Base-by-base conservation (phyloP, 2,888 invertebrate genomes). In the Apotomis capreana region DNA sequence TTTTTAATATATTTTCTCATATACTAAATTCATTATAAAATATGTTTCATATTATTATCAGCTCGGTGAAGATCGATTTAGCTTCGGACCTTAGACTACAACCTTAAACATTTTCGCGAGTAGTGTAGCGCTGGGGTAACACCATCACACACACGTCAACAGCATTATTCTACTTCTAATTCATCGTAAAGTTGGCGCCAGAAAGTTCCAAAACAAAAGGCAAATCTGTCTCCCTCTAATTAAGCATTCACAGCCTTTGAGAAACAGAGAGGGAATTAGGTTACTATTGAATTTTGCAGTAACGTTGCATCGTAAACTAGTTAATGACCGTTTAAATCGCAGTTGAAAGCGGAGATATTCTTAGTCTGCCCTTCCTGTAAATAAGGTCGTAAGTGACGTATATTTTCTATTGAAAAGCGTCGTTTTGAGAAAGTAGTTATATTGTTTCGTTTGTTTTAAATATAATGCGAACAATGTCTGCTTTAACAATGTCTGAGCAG, bases 281-380 rank as follows among this genome's bases (percentile, higher is more conserved):
- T 26, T 46, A 4, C 44, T 65, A 57, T 65, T 65, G 65, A 65
- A 65, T 57, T 57, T 57, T 26, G 55, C 65, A 46, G 65, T 65
- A 65, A 57, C 49, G 55, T n/a, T 54, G 59, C 49, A 57, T 61
- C 62, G 57, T 71, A 58, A 68, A 61, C 44, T 52, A 52, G 55
- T 71, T 68, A 68, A 68, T 57, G 51, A 62, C 49, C 62, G 60
- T 68, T 70, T 71, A 71, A 37, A 71, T 67, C 67, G 62, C 51
- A 61, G 71, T 68, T 71, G 57, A 68, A 71, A 71, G 68, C 60
- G n/a, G 13, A 26, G 36, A 13, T 71, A 71, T 67, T 68, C 62
- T 68, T 58, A 68, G 71, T 52, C 46, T n/a, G 26, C 0, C 4
- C 8, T 44, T 8, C 12, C 9, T 12, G 4, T 8, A 0, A 12